These are phyloP conservation scores for Epinotia ramella DNA, from an alignment of 2,888 invertebrate genomes.

Conservation along the genomic window DNA sequence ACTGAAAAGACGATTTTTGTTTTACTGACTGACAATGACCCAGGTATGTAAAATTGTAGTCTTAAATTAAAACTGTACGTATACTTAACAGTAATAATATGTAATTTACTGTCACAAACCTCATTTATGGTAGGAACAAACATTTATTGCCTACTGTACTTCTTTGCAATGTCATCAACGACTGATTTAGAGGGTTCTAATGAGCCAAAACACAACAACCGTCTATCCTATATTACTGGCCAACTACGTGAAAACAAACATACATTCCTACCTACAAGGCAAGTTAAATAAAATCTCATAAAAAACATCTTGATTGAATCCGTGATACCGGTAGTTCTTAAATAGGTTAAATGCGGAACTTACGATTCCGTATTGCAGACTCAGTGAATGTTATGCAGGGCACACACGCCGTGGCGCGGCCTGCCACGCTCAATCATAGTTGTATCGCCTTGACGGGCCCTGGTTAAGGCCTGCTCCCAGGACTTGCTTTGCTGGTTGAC, in stretches of 20 bases:
- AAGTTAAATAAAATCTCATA: background rate
- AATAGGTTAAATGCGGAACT: slow-evolving; percentile 54
- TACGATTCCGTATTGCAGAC: slow-evolving; percentile 64
- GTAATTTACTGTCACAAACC: too few species aligned
- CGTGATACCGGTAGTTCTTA: slow-evolving; percentile 4
- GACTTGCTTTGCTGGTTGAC: slow-evolving; percentile 59
- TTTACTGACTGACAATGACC: too few species aligned
- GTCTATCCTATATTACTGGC: too few species aligned
- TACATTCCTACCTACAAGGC: too few species aligned
- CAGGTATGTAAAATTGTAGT: background rate
- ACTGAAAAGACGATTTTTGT: too few species aligned
- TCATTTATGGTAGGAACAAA: too few species aligned
- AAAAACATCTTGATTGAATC: background rate
- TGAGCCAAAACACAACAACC: too few species aligned
- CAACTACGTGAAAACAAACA: too few species aligned
- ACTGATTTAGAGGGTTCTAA: too few species aligned
- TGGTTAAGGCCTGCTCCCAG: slow-evolving; percentile 53
- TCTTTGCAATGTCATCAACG: too few species aligned
- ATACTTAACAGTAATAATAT: too few species aligned
- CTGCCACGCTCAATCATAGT: slow-evolving; percentile 52
- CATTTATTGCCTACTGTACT: too few species aligned
- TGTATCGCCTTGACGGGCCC: slow-evolving; percentile 54
- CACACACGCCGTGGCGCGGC: slow-evolving; percentile 43
- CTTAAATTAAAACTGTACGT: background rate
- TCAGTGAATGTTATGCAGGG: slow-evolving; percentile 46